These are phyloP conservation scores for Elysia crispata DNA, from an alignment of 2,888 invertebrate species.

Conservation along the genomic window DNA sequence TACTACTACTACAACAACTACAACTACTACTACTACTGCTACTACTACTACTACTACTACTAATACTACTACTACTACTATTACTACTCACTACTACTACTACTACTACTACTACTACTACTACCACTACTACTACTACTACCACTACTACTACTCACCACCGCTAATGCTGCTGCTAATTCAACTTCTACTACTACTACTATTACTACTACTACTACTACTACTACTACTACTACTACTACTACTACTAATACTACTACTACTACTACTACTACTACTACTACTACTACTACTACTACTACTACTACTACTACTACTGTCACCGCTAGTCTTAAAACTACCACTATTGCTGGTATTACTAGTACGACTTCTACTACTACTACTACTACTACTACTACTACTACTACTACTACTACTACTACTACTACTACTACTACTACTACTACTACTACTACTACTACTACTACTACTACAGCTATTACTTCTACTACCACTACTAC, in stretches of 20 bases:
- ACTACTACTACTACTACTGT: not conserved
- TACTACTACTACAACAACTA: not conserved
- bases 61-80: no score
- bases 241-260: slow-evolving; percentile 40
- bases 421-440: slow-evolving; percentile 31
- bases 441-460: slow-evolving; percentile 12
- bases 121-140: no score
- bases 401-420: slow-evolving; percentile 31
- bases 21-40: no score
- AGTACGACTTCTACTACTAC: slow-evolving; percentile 22
- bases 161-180: no score
- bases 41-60: no score
- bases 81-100: no score
- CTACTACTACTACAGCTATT: no score
- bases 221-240: not conserved
- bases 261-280: slow-evolving; percentile 37
- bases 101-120: no score
- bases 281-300: not conserved
- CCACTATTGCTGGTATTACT: slow-evolving; percentile 35
- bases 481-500: no score
- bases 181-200: no score
- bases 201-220: no score
- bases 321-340: not conserved
- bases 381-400: slow-evolving; percentile 31
- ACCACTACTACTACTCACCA: no score